Evolutionary conservation across 2,797 vertebrate species (phyloP), one percentile per base, ranked within the genome.

Genomic region (Australoheros facetus): DNA sequence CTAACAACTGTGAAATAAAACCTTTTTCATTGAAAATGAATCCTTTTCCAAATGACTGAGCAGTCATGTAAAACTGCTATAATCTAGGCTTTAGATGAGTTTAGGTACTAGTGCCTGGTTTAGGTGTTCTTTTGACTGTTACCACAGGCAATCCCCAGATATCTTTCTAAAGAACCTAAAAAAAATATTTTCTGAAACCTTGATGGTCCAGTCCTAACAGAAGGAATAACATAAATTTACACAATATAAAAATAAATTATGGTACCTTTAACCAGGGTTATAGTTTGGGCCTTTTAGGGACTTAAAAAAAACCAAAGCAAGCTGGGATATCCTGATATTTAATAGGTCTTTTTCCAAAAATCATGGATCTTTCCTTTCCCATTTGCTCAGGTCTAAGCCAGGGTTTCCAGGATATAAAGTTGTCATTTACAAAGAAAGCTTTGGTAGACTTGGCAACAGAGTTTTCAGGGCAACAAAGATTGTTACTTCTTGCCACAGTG

Each of bases 1-100:
- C 42, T 69, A 30, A 66, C 23, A 16, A 69, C 10, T 30, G 23
- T 7, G 16, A 2, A 1, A 5, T 69, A 69, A 69, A 77, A 59
- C 72, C 66, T 30, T 53, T 77, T 62, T 64, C 45, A 57, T 74
- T 74, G 42, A 56, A 62, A 32, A 48, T 7, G 19, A 62, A 85
- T 77, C 53, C 0, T 64, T 30, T 56, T 39, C 16, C 21, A 39
- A 58, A 37, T 26, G 54, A 55, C 30, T 17, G 74, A 71, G 4
- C 14, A 23, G 60, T 77, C 80, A 37, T 16, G 9, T 62, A 80
- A 83, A 54, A n/a, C 21, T 13, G 32, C 12, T 37, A 7, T 56
- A 64, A 71, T 76, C 57, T 71, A 1, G 71, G 58, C 30, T 48
- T 79, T 56, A 72, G 42, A 8, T 55, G 71, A 64, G 16, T 79